A percentile compares a stretch with the other conserved stretches of the same genome.
Conservation (phyloP, 2,888 invertebrate species). For the Calephelis perditalis region DNA sequence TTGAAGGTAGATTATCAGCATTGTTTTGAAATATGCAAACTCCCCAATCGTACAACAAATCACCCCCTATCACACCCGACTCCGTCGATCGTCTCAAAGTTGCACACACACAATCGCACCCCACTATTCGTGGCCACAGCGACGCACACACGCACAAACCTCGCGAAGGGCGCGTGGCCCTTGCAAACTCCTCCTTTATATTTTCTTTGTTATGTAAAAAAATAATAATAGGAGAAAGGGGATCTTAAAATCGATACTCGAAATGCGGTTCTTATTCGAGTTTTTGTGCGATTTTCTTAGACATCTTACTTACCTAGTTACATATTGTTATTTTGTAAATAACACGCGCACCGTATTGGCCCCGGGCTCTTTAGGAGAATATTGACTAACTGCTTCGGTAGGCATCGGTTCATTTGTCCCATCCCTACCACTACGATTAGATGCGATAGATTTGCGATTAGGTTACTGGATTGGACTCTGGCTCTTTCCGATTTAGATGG, state of each 20-base stretch:
- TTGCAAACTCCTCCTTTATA: conserved; percentile 73
- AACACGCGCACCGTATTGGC: no score
- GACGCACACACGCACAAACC: conserved; percentile 39
- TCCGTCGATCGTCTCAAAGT: conserved; percentile 72
- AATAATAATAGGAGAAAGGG: conserved; percentile 74
- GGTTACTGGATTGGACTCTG: no score
- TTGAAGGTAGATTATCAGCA: not conserved
- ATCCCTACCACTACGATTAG: no score
- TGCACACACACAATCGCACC: conserved; percentile 43
- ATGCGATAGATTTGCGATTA: no score
- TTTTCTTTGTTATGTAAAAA: conserved; percentile 78
- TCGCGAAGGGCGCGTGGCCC: conserved; percentile 58
- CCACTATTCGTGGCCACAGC: conserved; percentile 34
- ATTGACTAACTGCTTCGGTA: no score
- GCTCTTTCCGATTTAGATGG: no score
- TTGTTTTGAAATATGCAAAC: conserved; percentile 20
- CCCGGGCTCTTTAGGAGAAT: no score
- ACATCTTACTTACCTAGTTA: conserved; percentile 1
- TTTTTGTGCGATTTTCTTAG: conserved; percentile 21
- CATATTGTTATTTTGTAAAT: no score
- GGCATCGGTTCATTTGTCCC: no score
- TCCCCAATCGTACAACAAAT: conserved; percentile 41
- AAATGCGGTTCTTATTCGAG: conserved; percentile 52
- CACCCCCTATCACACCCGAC: conserved; percentile 63
- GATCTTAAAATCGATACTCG: conserved; percentile 71